phyloP scores from a whole-genome alignment of 2,113 vertebrate species.

The Salvator merianae region DNA sequence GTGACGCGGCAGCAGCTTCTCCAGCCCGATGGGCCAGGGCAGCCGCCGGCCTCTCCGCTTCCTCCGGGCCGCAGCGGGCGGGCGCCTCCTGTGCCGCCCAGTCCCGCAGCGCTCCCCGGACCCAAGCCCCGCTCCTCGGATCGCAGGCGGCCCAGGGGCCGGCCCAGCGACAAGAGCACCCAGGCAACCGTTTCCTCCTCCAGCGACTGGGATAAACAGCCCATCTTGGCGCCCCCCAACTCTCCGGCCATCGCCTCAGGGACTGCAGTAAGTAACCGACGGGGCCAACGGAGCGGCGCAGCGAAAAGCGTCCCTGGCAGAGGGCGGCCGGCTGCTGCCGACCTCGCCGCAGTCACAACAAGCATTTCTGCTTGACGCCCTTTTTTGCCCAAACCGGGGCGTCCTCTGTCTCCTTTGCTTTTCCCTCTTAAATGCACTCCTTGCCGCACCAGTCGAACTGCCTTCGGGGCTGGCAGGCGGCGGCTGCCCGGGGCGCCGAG shows the following conservation, averaged over 20 bases:
- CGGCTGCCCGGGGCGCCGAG: too few relatives aligned
- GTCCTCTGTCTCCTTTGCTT: too few relatives aligned
- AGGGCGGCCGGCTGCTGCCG: neutral
- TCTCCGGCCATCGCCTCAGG: conserved; percentile 64
- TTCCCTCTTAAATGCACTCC: neutral
- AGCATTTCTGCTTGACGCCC: neutral
- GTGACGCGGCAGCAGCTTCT: neutral
- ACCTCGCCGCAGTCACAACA: too few relatives aligned
- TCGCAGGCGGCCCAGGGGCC: neutral
- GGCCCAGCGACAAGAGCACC: neutral
- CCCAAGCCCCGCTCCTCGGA: neutral
- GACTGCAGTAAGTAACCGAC: neutral
- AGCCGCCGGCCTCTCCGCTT: neutral
- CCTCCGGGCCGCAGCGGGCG: neutral
- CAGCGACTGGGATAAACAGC: conserved; percentile 68
- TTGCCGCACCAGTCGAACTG: too few relatives aligned
- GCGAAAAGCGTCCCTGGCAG: neutral
- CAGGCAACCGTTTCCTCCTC: conserved; percentile 59
- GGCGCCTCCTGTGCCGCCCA: neutral
- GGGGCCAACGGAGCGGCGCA: neutral
- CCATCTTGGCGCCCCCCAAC: conserved; percentile 76
- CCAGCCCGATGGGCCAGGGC: neutral
- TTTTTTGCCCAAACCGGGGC: too few relatives aligned
- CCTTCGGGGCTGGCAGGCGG: too few relatives aligned
- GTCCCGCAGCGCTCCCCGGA: neutral